phyloP scores from a whole-genome alignment of 2,888 invertebrate genomes.

The Scelioninae gen. 2 region DNA sequence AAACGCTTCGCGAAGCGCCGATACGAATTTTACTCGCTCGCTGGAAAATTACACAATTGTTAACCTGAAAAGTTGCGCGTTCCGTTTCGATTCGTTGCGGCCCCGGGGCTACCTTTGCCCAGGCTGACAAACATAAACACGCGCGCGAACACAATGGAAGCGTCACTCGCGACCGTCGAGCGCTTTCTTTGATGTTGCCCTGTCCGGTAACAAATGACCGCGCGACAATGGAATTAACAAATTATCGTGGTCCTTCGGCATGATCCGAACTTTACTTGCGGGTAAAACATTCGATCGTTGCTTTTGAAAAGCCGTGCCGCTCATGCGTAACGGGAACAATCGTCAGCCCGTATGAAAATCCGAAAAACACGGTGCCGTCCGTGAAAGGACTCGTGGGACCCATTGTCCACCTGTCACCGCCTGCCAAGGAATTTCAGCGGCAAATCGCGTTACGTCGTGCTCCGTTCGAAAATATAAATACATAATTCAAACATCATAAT shows the following conservation, averaged over 20 bases:
- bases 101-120: conserved; percentile 1
- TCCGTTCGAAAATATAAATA: conserved; percentile 35
- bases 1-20: too few species aligned
- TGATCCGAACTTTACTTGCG: conserved; percentile 29
- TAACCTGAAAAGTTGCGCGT: too few species aligned
- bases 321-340: conserved; percentile 67
- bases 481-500: conserved; percentile 55
- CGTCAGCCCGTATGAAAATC: conserved; percentile 69
- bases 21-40: too few species aligned
- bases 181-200: conserved; percentile 61
- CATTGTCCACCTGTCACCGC: conserved; percentile 68
- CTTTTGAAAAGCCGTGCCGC: conserved; percentile 59
- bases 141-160: conserved; percentile 20
- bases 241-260: conserved; percentile 60
- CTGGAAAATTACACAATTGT: too few species aligned
- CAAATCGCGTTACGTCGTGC: conserved; percentile 50
- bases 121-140: conserved; percentile 24
- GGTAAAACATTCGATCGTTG: conserved; percentile 54
- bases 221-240: conserved; percentile 69
- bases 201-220: conserved; percentile 62
- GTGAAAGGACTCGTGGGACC: conserved; percentile 64
- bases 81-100: too few species aligned
- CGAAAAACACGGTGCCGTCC: conserved; percentile 70
- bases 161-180: conserved; percentile 34
- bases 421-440: conserved; percentile 41